Base-by-base conservation (phyloP, 2,797 vertebrate species). In the Emys orbicularis region DNA sequence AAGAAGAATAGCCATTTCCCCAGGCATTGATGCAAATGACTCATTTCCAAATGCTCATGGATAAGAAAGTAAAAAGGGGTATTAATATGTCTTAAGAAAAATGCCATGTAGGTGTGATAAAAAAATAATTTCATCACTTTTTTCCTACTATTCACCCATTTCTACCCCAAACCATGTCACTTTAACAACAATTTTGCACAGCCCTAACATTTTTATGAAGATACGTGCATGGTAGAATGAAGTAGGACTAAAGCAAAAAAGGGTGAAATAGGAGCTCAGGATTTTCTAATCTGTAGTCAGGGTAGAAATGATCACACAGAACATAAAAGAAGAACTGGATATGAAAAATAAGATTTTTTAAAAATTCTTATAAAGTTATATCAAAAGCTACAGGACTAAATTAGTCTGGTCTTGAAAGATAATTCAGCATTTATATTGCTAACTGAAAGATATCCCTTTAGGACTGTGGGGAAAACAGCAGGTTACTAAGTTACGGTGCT, bases 1-100 rank as follows among this genome's bases (percentile, higher is more conserved):
- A 88, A 92, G 6, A 47, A 76, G 92, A 94, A 87, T 6, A 89
- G 13, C 8, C 9, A 61, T 84, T 92, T 85, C 91, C 81, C 89
- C 84, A 18, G 54, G 59, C 23, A 47, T 84, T 85, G 12, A 18
- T 65, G 10, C 29, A 91, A 88, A 85, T 53, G 65, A 5, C 27
- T 94, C 47, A 92, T 88, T 83, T 84, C 41, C 87, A 81, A 80
- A 80, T 84, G 77, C 59, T 81, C 44, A 53, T 80, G 81, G 29
- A 81, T 82, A 74, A 88, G 81, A 81, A 84, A 80, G 79, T 87
- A 84, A 84, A 74, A 84, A 53, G 53, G n/a, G 59, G 57, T n/a
- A 47, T 92, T 57, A 84, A 84, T n/a, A 80, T 44, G 76, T 47
- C n/a, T 59, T n/a, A 88, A 61, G 80, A 80, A 57, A 72, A 84